Conservation (phyloP, 2,797 vertebrate species). For the Neosalanx taihuensis region DNA sequence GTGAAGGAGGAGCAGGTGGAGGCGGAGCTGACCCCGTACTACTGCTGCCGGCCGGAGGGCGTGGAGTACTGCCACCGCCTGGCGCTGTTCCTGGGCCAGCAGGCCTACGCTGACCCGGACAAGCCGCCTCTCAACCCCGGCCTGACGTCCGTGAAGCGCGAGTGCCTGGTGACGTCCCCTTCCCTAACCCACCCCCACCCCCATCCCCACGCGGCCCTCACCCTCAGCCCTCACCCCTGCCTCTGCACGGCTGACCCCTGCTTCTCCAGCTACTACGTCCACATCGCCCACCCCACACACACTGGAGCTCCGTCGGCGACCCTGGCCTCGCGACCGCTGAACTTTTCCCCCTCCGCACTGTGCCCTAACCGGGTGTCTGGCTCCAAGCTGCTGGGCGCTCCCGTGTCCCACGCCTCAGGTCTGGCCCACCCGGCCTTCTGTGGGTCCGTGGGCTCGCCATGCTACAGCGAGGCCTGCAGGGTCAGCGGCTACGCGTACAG, state of each 20-base stretch:
- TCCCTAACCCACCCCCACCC: constrained; percentile 73
- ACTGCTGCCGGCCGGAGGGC: constrained; percentile 77
- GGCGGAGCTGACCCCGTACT: constrained; percentile 74
- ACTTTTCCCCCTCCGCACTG: constrained; percentile 70
- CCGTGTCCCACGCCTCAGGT: constrained; percentile 73
- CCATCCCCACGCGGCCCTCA: constrained; percentile 53
- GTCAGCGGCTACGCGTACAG: constrained; percentile 81
- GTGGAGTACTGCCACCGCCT: constrained; percentile 86
- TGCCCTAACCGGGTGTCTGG: constrained; percentile 67
- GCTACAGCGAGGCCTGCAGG: constrained; percentile 80
- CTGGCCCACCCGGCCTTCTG: constrained; percentile 86
- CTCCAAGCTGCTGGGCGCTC: constrained; percentile 76
- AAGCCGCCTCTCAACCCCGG: constrained; percentile 69
- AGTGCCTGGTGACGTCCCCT: constrained; percentile 82
- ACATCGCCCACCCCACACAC: constrained; percentile 74
- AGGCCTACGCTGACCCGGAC: constrained; percentile 81
- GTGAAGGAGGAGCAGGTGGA: constrained; percentile 79
- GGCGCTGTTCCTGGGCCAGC: constrained; percentile 89
- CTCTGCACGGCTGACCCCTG: constrained; percentile 75
- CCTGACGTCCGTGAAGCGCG: constrained; percentile 84
- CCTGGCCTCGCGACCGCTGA: constrained; percentile 75
- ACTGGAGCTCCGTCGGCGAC: constrained; percentile 62
- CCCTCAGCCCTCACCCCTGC: constrained; percentile 76
- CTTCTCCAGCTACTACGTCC: constrained; percentile 79
- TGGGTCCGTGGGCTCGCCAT: constrained; percentile 78